A percentile compares a stretch with the other conserved stretches of the same genome.
Conservation (phyloP, 1,140 invertebrate species). For the Halyomorpha halys region DNA sequence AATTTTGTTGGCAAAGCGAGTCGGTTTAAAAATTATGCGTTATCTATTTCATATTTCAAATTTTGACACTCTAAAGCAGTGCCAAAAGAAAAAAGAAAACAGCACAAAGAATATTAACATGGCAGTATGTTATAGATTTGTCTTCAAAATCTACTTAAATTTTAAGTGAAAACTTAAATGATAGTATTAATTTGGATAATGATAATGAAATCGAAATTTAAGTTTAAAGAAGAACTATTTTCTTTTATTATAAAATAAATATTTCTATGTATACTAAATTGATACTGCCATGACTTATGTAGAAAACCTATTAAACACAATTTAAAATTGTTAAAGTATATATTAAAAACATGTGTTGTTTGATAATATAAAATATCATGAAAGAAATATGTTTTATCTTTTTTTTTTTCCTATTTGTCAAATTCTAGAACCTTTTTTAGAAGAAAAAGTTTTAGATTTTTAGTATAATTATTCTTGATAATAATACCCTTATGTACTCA, state of each 20-base stretch:
- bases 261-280: neutral
- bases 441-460: no score
- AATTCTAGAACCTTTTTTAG: no score
- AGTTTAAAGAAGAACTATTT: neutral
- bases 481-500: no score
- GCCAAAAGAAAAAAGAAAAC: conserved; percentile 6
- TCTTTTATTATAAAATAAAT: neutral
- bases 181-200: neutral
- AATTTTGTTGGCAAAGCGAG: neutral
- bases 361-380: conserved; percentile 9
- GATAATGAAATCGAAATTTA: neutral
- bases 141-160: neutral
- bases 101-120: conserved; percentile 11
- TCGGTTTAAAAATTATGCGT: conserved; percentile 6
- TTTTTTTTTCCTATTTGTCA: neutral
- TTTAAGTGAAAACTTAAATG: neutral
- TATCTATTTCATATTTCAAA: conserved; percentile 2
- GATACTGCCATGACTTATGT: conserved; percentile 4
- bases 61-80: conserved; percentile 8
- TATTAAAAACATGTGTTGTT: conserved; percentile 13
- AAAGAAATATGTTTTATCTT: neutral
- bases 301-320: neutral
- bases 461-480: no score
- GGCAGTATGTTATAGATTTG: neutral
- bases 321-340: neutral